Percentiles rank a stretch among this genome's conserved stretches.
These are phyloP conservation scores for Coilia nasus DNA, from an alignment of 2,797 vertebrate genomes.

Conservation along the genomic window DNA sequence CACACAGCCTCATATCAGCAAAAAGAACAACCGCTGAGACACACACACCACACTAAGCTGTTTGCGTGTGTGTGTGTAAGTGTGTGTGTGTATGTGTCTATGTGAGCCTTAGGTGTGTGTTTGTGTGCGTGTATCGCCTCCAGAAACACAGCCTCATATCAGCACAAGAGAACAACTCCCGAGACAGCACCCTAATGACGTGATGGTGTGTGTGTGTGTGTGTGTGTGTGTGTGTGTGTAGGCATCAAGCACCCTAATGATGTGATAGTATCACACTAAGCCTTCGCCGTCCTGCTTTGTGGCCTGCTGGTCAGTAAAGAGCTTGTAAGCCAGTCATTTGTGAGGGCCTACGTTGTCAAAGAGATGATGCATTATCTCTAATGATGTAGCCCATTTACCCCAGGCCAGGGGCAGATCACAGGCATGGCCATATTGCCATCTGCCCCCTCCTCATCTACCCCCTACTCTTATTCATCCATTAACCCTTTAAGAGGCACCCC, in stretches of 20 bases:
- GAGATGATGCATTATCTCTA: neutral
- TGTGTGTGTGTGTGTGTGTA: neutral
- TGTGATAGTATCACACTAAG: slow-evolving; percentile 1
- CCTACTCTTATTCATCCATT: neutral
- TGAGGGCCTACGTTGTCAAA: neutral
- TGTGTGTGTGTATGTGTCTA: neutral
- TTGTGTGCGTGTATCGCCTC: too few species aligned
- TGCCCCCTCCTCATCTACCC: neutral
- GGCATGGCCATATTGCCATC: neutral
- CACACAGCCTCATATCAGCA: too few species aligned
- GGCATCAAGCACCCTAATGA: slow-evolving; percentile 8
- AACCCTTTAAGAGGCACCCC: too few species aligned
- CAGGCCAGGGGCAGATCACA: neutral
- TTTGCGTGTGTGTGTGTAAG: too few species aligned
- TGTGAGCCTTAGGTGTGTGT: too few species aligned
- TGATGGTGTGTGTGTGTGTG: too few species aligned
- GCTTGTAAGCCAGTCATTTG: neutral
- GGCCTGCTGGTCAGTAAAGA: neutral
- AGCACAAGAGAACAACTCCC: too few species aligned
- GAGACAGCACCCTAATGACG: too few species aligned
- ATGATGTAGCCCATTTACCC: neutral
- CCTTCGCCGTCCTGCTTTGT: neutral
- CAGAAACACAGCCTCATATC: neutral
- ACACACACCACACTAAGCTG: too few species aligned
- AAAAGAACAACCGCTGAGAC: too few species aligned